Evolutionary conservation across 2,888 invertebrate species (phyloP), one percentile per base, ranked within the genome.

Genomic region (Zele albiditarsus): DNA sequence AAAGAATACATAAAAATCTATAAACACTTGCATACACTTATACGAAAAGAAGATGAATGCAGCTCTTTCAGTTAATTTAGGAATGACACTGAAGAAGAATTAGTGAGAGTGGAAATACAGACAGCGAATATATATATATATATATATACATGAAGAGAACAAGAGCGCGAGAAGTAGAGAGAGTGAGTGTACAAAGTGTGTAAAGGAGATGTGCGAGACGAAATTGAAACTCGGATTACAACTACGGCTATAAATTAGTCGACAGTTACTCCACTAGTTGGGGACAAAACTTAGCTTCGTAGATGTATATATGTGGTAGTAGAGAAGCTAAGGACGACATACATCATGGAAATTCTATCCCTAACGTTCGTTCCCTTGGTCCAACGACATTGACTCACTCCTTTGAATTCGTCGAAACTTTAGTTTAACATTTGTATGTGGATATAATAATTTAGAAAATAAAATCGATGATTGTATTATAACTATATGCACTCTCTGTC

Each of bases 161-260:
- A 38, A 28, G 20, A 65, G 68, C 69, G 63, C 67, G 70, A 68
- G 60, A 70, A 66, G n/a, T n/a, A 60, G 71, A 62, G 49, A 49
- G 62, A 62, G 49, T 53, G 62, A 58, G 69, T 66, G 62, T 69
- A 65, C 38, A 57, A 62, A 68, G 57, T 58, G 58, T 60, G 33
- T n/a, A 62, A 58, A 42, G 53, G 58, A 53, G 27, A 60, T 46
- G 38, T 58, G 42, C 79, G 76, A 68, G 79, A 74, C 76, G 76
- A 82, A 84, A 84, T 84, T 83, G 84, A 83, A 85, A 84, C 83
- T 82, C 78, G 80, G 84, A 85, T 83, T 83, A 84, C 82, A 82
- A 83, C 82, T 80, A 80, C 71, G 77, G 77, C 77, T 79, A 82
- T 85, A 85, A 87, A 87, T 87, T 87, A 86, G 82, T 81, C 82